These are phyloP conservation scores for Tiliqua scincoides DNA, from an alignment of 2,113 vertebrate species.

Conservation along the genomic window DNA sequence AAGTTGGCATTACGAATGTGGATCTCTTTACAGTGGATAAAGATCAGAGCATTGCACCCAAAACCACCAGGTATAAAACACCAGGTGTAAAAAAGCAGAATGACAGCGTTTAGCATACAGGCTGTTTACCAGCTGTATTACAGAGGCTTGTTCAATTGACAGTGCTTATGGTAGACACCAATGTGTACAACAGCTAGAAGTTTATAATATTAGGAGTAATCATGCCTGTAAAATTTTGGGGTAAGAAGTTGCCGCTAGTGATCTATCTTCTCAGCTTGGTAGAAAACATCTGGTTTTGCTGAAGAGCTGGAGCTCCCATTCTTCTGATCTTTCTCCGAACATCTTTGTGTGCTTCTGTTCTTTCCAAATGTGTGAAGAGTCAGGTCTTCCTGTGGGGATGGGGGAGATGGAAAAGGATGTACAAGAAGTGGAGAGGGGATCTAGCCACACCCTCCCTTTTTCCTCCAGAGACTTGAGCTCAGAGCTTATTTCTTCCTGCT, in stretches of 20 bases:
- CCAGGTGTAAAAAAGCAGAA: neutral
- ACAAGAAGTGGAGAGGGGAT: neutral
- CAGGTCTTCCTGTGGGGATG: neutral
- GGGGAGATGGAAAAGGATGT: neutral
- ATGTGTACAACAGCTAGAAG: neutral
- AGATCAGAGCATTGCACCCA: constrained; percentile 97
- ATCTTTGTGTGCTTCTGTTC: neutral
- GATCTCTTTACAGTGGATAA: constrained; percentile 98
- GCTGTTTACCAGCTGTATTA: neutral
- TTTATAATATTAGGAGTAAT: neutral
- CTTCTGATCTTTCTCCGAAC: neutral
- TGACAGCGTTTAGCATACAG: neutral
- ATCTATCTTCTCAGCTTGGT: neutral
- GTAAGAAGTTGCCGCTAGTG: neutral
- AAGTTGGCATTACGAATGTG: constrained; percentile 93
- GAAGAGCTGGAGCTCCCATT: neutral
- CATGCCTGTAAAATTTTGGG: neutral
- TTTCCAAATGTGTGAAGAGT: neutral
- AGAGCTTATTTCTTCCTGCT: no score
- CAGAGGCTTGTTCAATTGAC: neutral
- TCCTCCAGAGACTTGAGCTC: no score
- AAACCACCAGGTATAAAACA: constrained; percentile 85
- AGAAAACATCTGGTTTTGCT: no score
- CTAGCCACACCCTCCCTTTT: neutral
- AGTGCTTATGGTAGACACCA: neutral